Percentiles rank a stretch among this genome's conserved stretches.
These are phyloP conservation scores for Podarcis cretensis DNA, from an alignment of 2,113 vertebrate species.

Conservation along the genomic window DNA sequence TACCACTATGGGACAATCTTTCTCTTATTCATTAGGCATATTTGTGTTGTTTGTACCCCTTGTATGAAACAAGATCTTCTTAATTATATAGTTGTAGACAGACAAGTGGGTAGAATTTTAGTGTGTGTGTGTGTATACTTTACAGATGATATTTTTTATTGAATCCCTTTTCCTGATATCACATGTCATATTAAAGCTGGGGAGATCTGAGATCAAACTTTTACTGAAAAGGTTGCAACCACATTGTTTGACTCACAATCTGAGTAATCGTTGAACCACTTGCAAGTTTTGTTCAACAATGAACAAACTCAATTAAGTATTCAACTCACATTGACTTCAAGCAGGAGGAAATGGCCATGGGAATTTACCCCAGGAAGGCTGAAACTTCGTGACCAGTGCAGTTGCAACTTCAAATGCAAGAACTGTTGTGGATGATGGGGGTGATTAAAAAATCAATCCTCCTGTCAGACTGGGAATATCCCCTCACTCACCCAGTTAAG, in stretches of 20 bases:
- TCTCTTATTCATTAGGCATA: neutral
- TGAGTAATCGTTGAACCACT: neutral
- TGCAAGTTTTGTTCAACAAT: neutral
- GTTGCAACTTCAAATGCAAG: neutral
- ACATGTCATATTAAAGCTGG: neutral
- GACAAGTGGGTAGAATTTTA: neutral
- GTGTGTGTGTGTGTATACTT: neutral
- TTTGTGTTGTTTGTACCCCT: neutral
- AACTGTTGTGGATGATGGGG: neutral
- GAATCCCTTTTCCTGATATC: constrained; percentile 7
- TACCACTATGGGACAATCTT: neutral
- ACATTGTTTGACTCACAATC: neutral
- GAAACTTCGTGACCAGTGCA: neutral
- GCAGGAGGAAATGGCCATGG: neutral
- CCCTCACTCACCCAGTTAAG: too few relatives aligned
- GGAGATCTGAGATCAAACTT: neutral
- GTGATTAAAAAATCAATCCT: too few relatives aligned
- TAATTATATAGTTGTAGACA: neutral
- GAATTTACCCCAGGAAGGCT: neutral
- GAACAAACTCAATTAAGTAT: neutral
- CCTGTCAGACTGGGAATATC: too few relatives aligned
- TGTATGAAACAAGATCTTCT: neutral
- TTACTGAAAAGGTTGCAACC: neutral
- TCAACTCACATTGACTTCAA: neutral
- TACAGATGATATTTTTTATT: neutral